Base-by-base conservation (phyloP, 2,113 vertebrate species). In the Syngnathus typhle region DNA sequence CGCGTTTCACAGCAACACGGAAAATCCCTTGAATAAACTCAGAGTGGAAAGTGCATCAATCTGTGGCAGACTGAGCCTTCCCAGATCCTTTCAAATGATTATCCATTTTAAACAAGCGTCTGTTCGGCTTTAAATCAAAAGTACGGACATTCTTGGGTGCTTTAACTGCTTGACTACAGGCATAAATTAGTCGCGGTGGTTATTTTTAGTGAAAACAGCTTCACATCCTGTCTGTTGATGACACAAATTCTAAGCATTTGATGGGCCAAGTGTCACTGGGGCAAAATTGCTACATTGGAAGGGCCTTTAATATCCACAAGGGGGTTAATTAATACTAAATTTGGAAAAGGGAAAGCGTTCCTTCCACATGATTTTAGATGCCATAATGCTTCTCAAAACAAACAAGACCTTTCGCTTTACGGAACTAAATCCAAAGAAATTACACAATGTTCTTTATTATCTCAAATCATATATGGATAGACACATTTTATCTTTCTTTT, bases 201-300 rank as follows among this genome's bases (percentile, higher is more conserved):
- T 88, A 67, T 88, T 87, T 86, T 83, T 39, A 76, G 64, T 83
- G 74, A 78, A 85, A 86, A 82, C 74, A 83, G 39, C 69, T 60
- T 60, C 65, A 72, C 68, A 65, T 84, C 81, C 77, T 70, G 68
- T 65, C 41, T 70, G 81, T 73, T 84, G 79, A 87, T 81, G 78
- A 80, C 74, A 73, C 68, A 77, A 58, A 77, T 32, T 32, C 70
- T 64, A 59, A 63, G 67, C 62, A 65, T 75, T 64, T 68, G 66
- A 58, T 64, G 55, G 56, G 67, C 75, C 80, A 82, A 76, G 78
- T 82, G 75, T 78, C 71, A 69, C 74, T 79, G 75, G 73, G 68
- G 76, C 13, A 47, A 16, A 56, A 56, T 36, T 32, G 55, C 6
- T 32, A 23, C 44, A 19, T 51, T n/a, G 47, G 47, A 19, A 51